Percentiles rank a stretch among this genome's conserved stretches.
Evolutionary conservation across 2,113 vertebrate species (phyloP).

Genomic region (Hyla sarda): DNA sequence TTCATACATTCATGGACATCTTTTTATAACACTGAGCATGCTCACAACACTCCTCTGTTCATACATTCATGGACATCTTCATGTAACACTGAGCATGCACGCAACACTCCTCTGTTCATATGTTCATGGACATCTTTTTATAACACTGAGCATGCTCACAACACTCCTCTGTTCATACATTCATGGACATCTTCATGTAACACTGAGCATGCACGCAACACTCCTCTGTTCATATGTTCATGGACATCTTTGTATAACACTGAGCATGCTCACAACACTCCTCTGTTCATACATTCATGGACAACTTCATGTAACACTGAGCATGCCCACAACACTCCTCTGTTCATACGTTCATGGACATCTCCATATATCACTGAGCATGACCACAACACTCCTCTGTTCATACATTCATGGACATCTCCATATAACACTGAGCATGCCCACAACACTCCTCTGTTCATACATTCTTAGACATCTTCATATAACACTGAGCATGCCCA

Average conservation of each 20-base stretch:
- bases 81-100: background rate
- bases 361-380: background rate
- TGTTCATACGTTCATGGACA: too few species aligned
- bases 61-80: too few species aligned
- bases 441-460: background rate
- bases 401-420: too few species aligned
- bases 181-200: too few species aligned
- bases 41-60: background rate
- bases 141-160: background rate
- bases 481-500: too few species aligned
- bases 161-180: background rate
- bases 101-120: background rate
- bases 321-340: conserved; percentile 1
- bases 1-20: too few species aligned
- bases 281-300: too few species aligned
- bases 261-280: background rate
- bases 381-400: background rate
- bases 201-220: background rate
- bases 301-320: too few species aligned
- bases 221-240: background rate
- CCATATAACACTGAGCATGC: background rate
- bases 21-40: background rate
- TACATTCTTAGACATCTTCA: too few species aligned
- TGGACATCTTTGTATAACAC: too few species aligned
- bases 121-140: too few species aligned